Percentiles rank a stretch among this genome's conserved stretches.
Evolutionary conservation across 2,888 invertebrate genomes (phyloP).

Genomic region (Eremobia ochroleuca): DNA sequence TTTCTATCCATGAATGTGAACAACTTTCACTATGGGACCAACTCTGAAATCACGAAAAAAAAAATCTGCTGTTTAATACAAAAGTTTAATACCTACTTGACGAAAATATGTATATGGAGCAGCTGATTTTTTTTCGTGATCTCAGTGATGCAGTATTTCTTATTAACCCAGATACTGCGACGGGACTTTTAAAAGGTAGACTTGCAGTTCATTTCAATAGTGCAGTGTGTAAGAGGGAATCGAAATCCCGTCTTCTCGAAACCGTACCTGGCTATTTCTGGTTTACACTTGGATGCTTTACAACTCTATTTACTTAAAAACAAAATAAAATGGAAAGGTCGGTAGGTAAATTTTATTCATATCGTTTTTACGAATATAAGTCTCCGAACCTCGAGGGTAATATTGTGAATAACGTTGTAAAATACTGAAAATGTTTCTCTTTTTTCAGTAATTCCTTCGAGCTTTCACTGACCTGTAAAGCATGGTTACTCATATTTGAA

Average conservation of each 20-base stretch:
- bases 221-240: background rate
- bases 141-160: no score
- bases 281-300: background rate
- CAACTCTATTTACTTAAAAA: constrained; percentile 24
- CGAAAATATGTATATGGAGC: no score
- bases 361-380: constrained; percentile 45
- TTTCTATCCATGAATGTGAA: no score
- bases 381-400: constrained; percentile 41
- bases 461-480: constrained; percentile 14
- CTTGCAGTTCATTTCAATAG: background rate
- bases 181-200: background rate
- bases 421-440: constrained; percentile 40
- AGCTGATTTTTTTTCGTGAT: no score
- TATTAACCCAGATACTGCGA: background rate
- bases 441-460: constrained; percentile 36
- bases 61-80: no score
- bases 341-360: constrained; percentile 40
- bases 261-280: background rate
- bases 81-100: no score
- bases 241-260: background rate
- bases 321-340: constrained; percentile 20
- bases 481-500: constrained; percentile 1
- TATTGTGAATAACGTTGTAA: constrained; percentile 30
- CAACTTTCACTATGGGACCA: no score
- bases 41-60: no score